These are phyloP conservation scores for Odocoileus virginianus DNA, from an alignment of 2,113 vertebrate genomes.

Conservation along the genomic window DNA sequence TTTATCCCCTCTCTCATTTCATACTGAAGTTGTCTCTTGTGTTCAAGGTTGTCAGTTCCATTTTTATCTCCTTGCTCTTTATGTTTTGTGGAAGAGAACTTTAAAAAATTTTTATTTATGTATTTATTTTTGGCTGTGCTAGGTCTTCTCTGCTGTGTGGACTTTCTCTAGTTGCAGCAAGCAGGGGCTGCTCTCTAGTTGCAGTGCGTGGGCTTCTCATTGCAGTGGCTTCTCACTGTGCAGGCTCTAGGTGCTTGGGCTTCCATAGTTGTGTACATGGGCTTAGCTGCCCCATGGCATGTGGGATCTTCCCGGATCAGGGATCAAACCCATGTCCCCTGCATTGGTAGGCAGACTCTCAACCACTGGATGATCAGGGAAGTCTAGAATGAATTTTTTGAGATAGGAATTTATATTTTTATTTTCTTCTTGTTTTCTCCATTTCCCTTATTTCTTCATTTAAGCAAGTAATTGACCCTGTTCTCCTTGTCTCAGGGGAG, in stretches of 20 bases:
- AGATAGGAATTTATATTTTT: background rate
- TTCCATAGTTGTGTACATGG: background rate
- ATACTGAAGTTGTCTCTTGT: background rate
- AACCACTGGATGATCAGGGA: background rate
- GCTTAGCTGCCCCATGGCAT: background rate
- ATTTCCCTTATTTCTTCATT: background rate
- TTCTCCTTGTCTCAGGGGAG: background rate
- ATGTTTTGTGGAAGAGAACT: background rate
- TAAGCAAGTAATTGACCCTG: background rate
- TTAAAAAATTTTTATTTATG: background rate
- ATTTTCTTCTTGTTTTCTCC: background rate
- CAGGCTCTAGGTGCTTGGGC: background rate
- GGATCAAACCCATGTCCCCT: background rate
- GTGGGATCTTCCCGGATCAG: background rate
- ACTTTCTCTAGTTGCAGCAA: background rate
- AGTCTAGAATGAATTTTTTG: background rate
- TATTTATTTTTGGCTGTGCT: background rate
- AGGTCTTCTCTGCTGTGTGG: background rate
- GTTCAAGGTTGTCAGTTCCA: background rate
- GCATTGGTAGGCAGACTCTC: background rate
- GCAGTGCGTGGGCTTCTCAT: background rate
- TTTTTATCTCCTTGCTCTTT: background rate
- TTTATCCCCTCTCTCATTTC: background rate
- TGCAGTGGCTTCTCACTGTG: background rate
- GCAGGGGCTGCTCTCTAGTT: background rate